Evolutionary conservation across 2,113 vertebrate genomes (phyloP).

Genomic region (Paedocypris sp.): DNA sequence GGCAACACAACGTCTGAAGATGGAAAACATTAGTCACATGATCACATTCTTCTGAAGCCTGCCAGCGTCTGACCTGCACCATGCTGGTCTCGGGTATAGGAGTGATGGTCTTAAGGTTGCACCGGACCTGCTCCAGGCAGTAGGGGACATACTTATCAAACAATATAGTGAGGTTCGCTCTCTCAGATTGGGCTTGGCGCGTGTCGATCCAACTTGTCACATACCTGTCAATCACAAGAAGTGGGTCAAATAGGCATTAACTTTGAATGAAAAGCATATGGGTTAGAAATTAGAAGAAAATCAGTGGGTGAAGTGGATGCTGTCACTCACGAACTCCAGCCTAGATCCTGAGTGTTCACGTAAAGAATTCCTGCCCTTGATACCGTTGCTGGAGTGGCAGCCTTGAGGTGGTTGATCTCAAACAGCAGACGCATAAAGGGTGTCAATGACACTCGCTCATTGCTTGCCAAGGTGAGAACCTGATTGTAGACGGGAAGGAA

Average conservation of each 20-base stretch:
- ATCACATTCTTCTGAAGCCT: neutral
- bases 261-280: neutral
- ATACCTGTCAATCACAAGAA: constrained; percentile 35
- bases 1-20: constrained; percentile 60
- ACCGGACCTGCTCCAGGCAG: constrained; percentile 64
- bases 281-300: neutral
- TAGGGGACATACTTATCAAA: constrained; percentile 63
- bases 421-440: constrained; percentile 62
- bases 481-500: constrained; percentile 24
- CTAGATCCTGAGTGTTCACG: constrained; percentile 64
- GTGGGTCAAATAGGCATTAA: neutral
- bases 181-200: constrained; percentile 60
- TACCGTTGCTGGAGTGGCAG: constrained; percentile 58
- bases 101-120: constrained; percentile 64
- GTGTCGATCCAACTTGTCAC: constrained; percentile 65
- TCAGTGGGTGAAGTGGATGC: neutral
- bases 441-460: constrained; percentile 59
- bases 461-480: constrained; percentile 64
- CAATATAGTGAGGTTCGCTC: constrained; percentile 60
- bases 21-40: neutral
- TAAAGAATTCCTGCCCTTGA: constrained; percentile 62
- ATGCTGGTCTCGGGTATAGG: constrained; percentile 69
- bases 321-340: constrained; percentile 61
- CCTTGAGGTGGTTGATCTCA: constrained; percentile 62
- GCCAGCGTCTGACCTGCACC: constrained; percentile 44